phyloP scores from a whole-genome alignment of 2,888 invertebrate genomes.

The Nomada ruficornis region DNA sequence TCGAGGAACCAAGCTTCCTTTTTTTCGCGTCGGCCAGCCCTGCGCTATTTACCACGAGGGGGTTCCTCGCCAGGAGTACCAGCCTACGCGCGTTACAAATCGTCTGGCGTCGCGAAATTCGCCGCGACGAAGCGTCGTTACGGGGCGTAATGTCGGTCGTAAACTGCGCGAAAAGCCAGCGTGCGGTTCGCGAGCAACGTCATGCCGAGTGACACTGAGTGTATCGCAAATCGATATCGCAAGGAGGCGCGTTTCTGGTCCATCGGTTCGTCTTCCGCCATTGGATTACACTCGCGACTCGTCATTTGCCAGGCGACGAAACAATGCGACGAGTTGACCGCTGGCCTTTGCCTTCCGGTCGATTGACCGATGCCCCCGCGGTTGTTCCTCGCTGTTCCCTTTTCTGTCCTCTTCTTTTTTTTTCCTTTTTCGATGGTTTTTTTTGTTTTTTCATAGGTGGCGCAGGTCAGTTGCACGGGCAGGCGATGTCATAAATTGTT shows the following conservation, averaged over 20 bases:
- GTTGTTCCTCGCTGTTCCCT: constrained; percentile 5
- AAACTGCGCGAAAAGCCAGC: constrained; percentile 32
- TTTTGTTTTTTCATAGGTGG: background rate
- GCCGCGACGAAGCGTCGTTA: constrained; percentile 40
- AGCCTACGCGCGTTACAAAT: constrained; percentile 42
- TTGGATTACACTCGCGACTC: background rate
- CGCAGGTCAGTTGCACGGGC: background rate
- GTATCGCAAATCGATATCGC: constrained; percentile 47
- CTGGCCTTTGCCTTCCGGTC: constrained; percentile 51
- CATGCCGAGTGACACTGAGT: constrained; percentile 25
- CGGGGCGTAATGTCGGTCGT: constrained; percentile 49
- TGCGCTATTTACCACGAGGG: background rate
- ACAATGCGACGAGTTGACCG: constrained; percentile 45
- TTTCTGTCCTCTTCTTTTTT: constrained; percentile 1
- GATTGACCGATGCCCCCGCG: constrained; percentile 49
- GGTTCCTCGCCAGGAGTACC: background rate
- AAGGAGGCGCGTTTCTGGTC: constrained; percentile 39
- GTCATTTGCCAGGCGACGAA: constrained; percentile 26
- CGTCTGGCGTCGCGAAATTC: constrained; percentile 46
- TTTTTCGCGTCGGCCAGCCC: background rate
- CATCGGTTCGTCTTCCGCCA: constrained; percentile 33
- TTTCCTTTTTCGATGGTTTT: background rate
- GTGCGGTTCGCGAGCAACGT: constrained; percentile 13
- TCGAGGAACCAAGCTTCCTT: too few species aligned
- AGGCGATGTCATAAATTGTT: constrained; percentile 32